A percentile compares a stretch with the other conserved stretches of the same genome.
These are phyloP conservation scores for Alcedo quadribrachys DNA, from an alignment of 2,797 vertebrate species.

Conservation along the genomic window DNA sequence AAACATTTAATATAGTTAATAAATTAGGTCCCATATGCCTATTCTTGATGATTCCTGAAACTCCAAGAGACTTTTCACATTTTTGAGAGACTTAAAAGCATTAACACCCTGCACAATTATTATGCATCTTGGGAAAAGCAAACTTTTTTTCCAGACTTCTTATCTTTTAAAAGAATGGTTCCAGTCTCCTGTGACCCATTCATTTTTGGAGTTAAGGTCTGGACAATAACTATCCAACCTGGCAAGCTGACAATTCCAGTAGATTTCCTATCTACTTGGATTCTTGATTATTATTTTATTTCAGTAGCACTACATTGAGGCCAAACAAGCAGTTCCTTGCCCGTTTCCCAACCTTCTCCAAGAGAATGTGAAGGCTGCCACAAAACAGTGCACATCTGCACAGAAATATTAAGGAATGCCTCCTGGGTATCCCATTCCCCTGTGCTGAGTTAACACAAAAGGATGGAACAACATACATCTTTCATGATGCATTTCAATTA, in stretches of 20 bases:
- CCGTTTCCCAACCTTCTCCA: background rate
- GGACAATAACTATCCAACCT: background rate
- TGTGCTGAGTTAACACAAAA: background rate
- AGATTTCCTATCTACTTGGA: background rate
- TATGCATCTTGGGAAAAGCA: background rate
- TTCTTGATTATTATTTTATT: background rate
- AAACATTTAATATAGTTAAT: background rate
- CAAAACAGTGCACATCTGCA: background rate
- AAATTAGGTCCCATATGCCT: background rate
- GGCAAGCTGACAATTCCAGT: background rate
- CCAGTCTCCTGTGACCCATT: background rate
- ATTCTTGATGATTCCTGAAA: background rate
- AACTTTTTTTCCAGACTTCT: background rate
- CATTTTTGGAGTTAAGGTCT: background rate
- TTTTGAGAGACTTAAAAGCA: background rate
- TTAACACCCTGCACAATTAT: background rate
- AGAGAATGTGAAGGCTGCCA: background rate
- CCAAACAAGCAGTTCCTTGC: background rate
- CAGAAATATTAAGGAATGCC: background rate
- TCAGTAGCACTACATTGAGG: background rate
- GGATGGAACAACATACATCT: constrained; percentile 48
- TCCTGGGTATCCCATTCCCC: background rate
- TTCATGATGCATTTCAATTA: constrained; percentile 68
- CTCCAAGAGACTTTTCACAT: background rate
- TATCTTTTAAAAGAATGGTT: background rate